Base-by-base conservation (phyloP, 2,888 invertebrate species). In the Plagodis pulveraria region DNA sequence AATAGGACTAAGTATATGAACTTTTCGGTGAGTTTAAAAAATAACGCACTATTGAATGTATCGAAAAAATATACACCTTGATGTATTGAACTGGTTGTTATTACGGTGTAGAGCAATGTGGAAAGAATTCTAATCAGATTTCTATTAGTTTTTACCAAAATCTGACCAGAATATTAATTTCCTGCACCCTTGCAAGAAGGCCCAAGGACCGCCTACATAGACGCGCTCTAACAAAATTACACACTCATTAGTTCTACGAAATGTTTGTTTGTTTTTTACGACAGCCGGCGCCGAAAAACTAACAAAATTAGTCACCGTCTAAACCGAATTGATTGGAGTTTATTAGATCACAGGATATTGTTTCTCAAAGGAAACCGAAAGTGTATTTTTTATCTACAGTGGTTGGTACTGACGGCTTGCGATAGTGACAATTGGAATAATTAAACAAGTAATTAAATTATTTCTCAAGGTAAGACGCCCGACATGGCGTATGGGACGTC, bases 221-320 rank as follows among this genome's bases (percentile, higher is more conserved):
- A 85, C 80, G 81, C 80, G 85, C 77, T 78, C 85, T 88, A 86
- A 89, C 86, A 62, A 82, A 85, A 89, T 91, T 89, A 89, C 82
- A 89, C 89, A 88, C 89, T 85, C 85, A 89, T 91, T 89, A 89
- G 89, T 90, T 89, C 89, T 84, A 88, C 80, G 74, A 77, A 80
- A 82, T 78, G 78, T 86, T 86, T 87, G 81, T 90, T 90, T 86
- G 80, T 88, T 89, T 89, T 87, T 88, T 84, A 83, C 76, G 70
- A 72, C 77, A 77, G 70, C 78, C 79, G 89, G 87, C 87, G 87
- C 83, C 86, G 72, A 78, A 76, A 56, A 86, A 87, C 88, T 85
- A 89, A 91, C 89, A 84, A 73, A 87, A 90, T 91, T 84, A 85
- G 88, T 87, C 82, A 87, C 84, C 87, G 89, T 78, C 83, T 76